A percentile compares a stretch with the other conserved stretches of the same genome.
These are phyloP conservation scores for Caenorhabditis sp. DNA, from an alignment of 2,888 invertebrate genomes.

Conservation along the genomic window DNA sequence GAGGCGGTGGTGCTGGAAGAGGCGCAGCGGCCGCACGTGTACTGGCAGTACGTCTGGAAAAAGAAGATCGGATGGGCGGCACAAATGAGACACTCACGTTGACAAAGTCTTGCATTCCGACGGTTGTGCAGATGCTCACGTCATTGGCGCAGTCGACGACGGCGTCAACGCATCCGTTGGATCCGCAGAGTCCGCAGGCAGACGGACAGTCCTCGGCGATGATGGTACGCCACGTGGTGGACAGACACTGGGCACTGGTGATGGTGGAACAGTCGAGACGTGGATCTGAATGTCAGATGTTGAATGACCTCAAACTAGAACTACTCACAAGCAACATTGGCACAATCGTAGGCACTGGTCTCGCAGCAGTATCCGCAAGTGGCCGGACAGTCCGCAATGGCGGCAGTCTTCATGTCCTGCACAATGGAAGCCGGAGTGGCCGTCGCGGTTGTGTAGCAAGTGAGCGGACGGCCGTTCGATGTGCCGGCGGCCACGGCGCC, in stretches of 20 bases:
- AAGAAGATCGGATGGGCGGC: background rate
- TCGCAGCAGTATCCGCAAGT: constrained; percentile 44
- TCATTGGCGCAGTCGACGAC: constrained; percentile 42
- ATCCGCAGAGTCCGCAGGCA: constrained; percentile 53
- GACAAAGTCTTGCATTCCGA: constrained; percentile 43
- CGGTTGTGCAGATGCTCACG: constrained; percentile 24
- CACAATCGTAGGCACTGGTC: constrained; percentile 28
- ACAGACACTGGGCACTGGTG: constrained; percentile 41
- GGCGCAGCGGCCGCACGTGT: constrained; percentile 58
- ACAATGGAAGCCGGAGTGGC: constrained; percentile 33
- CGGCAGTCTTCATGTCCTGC: constrained; percentile 41
- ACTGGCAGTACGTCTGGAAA: constrained; percentile 54
- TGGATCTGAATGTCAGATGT: constrained; percentile 8
- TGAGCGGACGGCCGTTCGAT: constrained; percentile 22
- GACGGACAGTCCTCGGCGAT: constrained; percentile 53
- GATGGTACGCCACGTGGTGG: constrained; percentile 51
- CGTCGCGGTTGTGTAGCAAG: constrained; percentile 36
- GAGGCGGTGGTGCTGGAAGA: constrained; percentile 22
- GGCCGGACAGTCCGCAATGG: constrained; percentile 32
- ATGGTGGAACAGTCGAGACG: constrained; percentile 43
- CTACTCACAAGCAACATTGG: constrained; percentile 32
- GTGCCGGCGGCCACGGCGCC: constrained; percentile 26
- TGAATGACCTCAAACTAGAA: background rate
- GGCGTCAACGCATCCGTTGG: constrained; percentile 32
- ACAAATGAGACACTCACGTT: background rate